These are phyloP conservation scores for Rhynchophorus ferrugineus DNA, from an alignment of 1,140 invertebrate genomes.

Conservation along the genomic window DNA sequence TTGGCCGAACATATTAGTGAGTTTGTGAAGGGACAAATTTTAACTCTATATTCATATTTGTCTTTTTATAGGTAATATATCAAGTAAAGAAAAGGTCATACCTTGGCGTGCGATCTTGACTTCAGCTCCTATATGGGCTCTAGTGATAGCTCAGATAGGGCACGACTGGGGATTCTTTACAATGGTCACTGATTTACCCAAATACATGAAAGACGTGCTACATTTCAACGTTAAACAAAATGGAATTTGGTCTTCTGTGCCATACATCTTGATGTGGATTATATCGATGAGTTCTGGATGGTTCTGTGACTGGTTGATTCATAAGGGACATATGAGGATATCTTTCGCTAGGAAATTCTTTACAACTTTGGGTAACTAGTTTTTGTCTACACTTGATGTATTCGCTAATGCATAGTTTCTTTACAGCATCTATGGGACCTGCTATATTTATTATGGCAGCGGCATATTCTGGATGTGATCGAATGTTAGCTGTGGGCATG, in stretches of 20 bases:
- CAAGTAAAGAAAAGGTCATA: conserved; percentile 25
- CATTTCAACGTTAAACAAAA: conserved; percentile 72
- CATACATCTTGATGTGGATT: conserved; percentile 67
- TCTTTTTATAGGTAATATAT: conserved; percentile 19
- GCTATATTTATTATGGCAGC: conserved; percentile 73
- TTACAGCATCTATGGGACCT: conserved; percentile 61
- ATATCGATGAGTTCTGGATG: conserved; percentile 57
- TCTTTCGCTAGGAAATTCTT: conserved; percentile 62
- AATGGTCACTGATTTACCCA: conserved; percentile 84
- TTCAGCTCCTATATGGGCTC: conserved; percentile 66
- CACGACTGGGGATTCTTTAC: conserved; percentile 94
- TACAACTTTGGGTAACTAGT: conserved; percentile 61
- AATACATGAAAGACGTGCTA: conserved; percentile 84
- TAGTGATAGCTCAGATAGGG: conserved; percentile 66
- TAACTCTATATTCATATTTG: background rate
- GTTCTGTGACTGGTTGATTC: conserved; percentile 59
- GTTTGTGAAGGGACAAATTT: conserved; percentile 1
- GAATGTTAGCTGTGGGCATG: conserved; percentile 52
- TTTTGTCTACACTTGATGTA: background rate
- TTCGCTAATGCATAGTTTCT: conserved; percentile 4
- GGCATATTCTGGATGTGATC: conserved; percentile 71
- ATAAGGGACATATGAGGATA: conserved; percentile 47
- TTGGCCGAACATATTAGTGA: conserved; percentile 57
- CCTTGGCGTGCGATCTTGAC: conserved; percentile 67
- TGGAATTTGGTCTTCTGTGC: conserved; percentile 57